Evolutionary conservation across 2,888 invertebrate species (phyloP), one percentile per base, ranked within the genome.

Genomic region (Venusia cambrica): DNA sequence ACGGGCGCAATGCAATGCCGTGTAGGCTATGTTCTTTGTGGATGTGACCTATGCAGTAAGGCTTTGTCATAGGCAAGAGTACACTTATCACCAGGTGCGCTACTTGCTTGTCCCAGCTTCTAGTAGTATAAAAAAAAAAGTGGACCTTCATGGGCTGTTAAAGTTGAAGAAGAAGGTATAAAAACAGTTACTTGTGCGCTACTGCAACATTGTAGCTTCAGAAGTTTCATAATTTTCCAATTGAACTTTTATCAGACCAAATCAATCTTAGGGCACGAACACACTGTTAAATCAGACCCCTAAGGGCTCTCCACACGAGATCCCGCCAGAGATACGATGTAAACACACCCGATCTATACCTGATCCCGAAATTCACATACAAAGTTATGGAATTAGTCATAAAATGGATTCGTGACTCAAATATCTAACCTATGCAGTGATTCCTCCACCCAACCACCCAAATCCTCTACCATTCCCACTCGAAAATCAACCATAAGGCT

Each of bases 321-420:
- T 75, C 60, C 67, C 62, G 54, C 58, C 62, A 62, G 62, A 79
- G 73, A 80, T 76, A 76, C 64, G 63, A 51, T 65, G 79, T 81
- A 83, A 80, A 84, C 83, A 81, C 72, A 66, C 68, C 62, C 57
- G 51, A 60, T 56, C 48, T 44, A 57, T 73, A 79, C 80, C 79
- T 81, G 81, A 79, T 80, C 80, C 81, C 78, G 66, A 75, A 78
- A 81, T 80, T 78, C 85, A 77, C 85, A 85, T 87, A 84, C 80
- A 78, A 81, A 87, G 85, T 87, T 87, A 87, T 87, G 84, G 84
- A 87, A 85, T 87, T 87, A 87, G 79, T 85, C 85, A 81, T 87
- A 87, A 87, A 87, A 87, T 83, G 83, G 76, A 73, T 80, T 75
- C 85, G 85, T 87, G 85, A 84, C 85, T 85, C 76, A 85, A 87